These are phyloP conservation scores for Dromas ardeola DNA, from an alignment of 2,113 vertebrate species.

Conservation along the genomic window DNA sequence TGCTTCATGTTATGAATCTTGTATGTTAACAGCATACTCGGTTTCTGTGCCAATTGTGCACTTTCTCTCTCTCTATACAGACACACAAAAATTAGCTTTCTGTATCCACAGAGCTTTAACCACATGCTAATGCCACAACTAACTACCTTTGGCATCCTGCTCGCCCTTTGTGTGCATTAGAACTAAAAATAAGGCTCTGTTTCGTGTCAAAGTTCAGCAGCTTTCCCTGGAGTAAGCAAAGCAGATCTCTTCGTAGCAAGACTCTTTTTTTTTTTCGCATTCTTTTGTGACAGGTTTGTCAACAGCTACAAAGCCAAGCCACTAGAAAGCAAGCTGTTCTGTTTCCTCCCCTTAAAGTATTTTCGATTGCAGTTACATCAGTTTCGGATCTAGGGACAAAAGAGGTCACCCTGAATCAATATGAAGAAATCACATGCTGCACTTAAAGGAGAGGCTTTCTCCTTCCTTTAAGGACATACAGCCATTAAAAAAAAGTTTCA, in stretches of 20 bases:
- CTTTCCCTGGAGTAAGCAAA: neutral
- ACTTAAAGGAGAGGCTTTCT: neutral
- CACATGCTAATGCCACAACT: fast-evolving
- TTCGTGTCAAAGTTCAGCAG: neutral
- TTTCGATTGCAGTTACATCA: neutral
- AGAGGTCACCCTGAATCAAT: neutral
- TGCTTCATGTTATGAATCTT: neutral
- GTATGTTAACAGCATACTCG: fast-evolving
- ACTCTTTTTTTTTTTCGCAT: neutral
- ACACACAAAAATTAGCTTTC: neutral
- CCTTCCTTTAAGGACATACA: neutral
- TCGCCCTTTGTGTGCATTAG: fast-evolving
- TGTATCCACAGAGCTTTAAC: neutral
- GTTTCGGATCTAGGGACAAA: neutral
- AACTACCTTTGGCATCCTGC: neutral
- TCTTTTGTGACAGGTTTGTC: neutral
- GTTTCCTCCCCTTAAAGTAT: neutral
- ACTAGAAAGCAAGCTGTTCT: neutral
- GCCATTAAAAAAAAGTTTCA: neutral
- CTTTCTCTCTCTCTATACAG: neutral
- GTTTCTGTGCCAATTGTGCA: fast-evolving
- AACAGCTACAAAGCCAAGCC: neutral
- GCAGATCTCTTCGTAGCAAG: neutral
- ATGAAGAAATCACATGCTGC: neutral
- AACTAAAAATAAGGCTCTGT: neutral